Evolutionary conservation across 2,888 invertebrate species (phyloP).

Genomic region (Ligdia adustata): DNA sequence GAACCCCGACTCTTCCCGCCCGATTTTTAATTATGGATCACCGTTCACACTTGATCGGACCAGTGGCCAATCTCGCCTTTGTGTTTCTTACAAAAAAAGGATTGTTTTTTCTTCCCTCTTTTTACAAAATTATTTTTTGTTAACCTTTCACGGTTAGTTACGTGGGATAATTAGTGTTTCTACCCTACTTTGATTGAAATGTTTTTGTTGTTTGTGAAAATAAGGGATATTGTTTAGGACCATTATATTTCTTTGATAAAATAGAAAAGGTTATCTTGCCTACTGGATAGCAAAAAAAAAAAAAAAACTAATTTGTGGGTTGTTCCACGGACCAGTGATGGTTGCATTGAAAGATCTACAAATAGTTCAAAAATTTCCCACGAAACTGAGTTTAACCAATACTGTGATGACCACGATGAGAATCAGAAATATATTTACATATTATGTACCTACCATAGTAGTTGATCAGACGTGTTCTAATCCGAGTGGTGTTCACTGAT

Average conservation of each 20-base stretch:
- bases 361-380: no score
- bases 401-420: no score
- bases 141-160: constrained; percentile 75
- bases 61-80: constrained; percentile 71
- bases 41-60: constrained; percentile 75
- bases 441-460: no score
- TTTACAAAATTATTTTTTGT: constrained; percentile 57
- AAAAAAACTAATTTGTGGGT: no score
- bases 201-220: constrained; percentile 35
- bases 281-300: no score
- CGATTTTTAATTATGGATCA: constrained; percentile 80
- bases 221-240: constrained; percentile 9
- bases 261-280: neutral
- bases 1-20: constrained; percentile 60
- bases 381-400: no score
- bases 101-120: constrained; percentile 63
- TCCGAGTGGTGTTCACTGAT: no score
- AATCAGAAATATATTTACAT: no score
- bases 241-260: constrained; percentile 3
- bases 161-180: constrained; percentile 71
- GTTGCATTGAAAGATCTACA: no score
- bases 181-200: constrained; percentile 42
- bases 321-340: no score
- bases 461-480: no score
- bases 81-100: constrained; percentile 71